phyloP scores from a whole-genome alignment of 2,888 invertebrate genomes.

The Ptychoptera contaminata region DNA sequence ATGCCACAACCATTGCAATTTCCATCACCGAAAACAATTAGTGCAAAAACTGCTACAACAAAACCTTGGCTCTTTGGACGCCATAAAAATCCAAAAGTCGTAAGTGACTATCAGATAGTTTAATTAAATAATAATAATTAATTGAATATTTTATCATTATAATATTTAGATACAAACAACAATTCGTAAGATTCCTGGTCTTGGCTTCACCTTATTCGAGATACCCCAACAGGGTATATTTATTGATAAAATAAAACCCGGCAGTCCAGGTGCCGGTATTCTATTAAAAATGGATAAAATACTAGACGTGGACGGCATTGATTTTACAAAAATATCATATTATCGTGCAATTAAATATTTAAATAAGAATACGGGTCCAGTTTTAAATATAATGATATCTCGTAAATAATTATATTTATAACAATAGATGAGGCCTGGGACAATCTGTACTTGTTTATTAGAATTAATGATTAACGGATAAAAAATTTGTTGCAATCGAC shows the following conservation, averaged over 20 bases:
- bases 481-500: no score
- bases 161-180: slow-evolving; percentile 23
- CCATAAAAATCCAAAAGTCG: slow-evolving; percentile 29
- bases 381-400: slow-evolving; percentile 27
- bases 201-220: slow-evolving; percentile 24
- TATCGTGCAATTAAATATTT: slow-evolving; percentile 22
- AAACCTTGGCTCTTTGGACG: slow-evolving; percentile 26
- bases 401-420: slow-evolving; percentile 17
- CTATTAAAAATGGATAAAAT: slow-evolving; percentile 23
- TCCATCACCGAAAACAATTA: not conserved
- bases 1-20: not conserved
- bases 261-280: slow-evolving; percentile 20
- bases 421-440: no score
- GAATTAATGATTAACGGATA: no score
- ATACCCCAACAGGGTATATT: slow-evolving; percentile 24
- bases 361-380: slow-evolving; percentile 20
- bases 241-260: slow-evolving; percentile 20
- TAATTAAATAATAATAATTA: not conserved
- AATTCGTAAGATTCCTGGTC: slow-evolving; percentile 20
- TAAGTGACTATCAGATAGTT: slow-evolving; percentile 9
- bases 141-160: slow-evolving; percentile 2
- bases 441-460: no score
- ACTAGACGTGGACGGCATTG: slow-evolving; percentile 26
- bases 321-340: slow-evolving; percentile 22
- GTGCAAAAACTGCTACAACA: not conserved